Percentiles rank a stretch among this genome's conserved stretches.
Conservation (phyloP, 2,797 vertebrate species). For the Orestias chungarensis region DNA sequence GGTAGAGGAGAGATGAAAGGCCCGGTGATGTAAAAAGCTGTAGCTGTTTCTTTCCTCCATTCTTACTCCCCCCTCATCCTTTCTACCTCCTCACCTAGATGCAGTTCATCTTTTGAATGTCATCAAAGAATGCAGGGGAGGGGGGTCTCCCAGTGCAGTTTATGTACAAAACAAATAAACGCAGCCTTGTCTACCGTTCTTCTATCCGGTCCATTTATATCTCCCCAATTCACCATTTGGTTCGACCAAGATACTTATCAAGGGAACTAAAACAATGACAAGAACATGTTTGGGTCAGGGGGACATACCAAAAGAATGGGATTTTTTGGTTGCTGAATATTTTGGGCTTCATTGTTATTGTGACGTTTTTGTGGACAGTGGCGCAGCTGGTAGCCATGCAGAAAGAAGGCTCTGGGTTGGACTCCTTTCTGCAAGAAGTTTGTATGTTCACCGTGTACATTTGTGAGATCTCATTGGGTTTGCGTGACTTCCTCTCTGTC, state of each 20-base stretch:
- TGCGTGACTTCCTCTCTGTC: too few relatives aligned
- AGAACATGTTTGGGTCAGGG: conserved; percentile 36
- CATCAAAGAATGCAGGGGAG: conserved; percentile 40
- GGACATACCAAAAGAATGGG: conserved; percentile 36
- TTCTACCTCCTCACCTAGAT: conserved; percentile 38
- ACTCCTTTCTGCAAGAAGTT: too few relatives aligned
- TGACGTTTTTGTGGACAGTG: too few relatives aligned
- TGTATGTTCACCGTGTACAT: too few relatives aligned
- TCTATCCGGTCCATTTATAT: conserved; percentile 3
- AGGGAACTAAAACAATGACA: conserved; percentile 33
- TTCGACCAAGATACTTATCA: conserved; percentile 15
- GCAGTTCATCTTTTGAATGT: conserved; percentile 45
- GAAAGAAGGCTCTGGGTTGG: too few relatives aligned
- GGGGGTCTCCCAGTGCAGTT: conserved; percentile 16
- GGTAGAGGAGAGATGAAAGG: conserved; percentile 68
- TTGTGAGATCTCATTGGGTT: too few relatives aligned
- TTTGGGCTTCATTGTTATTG: conserved; percentile 40
- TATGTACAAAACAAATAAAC: conserved; percentile 28
- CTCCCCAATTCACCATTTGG: not conserved
- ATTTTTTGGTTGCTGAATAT: conserved; percentile 44
- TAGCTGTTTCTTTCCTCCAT: conserved; percentile 29
- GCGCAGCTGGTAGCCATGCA: too few relatives aligned
- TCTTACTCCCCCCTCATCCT: conserved; percentile 11
- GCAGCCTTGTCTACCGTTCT: conserved; percentile 17
- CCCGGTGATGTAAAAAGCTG: conserved; percentile 63